A percentile compares a stretch with the other conserved stretches of the same genome.
Evolutionary conservation across 2,113 vertebrate species (phyloP).

Genomic region (Microtus ochrogaster): DNA sequence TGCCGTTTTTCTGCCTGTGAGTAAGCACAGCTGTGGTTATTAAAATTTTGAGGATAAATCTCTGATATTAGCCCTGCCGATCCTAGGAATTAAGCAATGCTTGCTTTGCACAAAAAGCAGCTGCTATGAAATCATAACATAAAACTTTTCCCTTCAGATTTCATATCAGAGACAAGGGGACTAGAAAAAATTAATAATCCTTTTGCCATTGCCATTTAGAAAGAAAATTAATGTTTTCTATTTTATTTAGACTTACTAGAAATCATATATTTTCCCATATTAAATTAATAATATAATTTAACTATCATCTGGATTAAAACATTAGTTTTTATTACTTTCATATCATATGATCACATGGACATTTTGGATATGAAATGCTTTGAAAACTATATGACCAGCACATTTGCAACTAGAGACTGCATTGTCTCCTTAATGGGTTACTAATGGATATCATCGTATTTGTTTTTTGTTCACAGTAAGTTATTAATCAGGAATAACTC

Average conservation of each 20-base stretch:
- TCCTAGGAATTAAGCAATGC: constrained; percentile 53
- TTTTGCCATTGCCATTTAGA: constrained; percentile 4
- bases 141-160: constrained; percentile 37
- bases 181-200: background rate
- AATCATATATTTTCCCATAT: background rate
- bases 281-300: background rate
- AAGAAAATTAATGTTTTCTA: background rate
- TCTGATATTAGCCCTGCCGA: constrained; percentile 33
- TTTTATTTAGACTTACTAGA: background rate
- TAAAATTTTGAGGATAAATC: constrained; percentile 38
- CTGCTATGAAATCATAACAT: constrained; percentile 34
- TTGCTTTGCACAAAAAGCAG: constrained; percentile 51
- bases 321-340: background rate
- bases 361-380: background rate
- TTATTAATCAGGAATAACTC: background rate
- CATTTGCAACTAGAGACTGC: too few species aligned
- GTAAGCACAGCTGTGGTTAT: constrained; percentile 65
- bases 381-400: background rate
- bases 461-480: background rate
- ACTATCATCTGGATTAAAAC: background rate
- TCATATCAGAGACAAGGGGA: background rate
- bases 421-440: background rate
- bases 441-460: background rate
- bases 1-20: constrained; percentile 4
- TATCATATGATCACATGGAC: background rate